Evolutionary conservation across 1,140 invertebrate species (phyloP).

Genomic region (Drosophila ohnishii): DNA sequence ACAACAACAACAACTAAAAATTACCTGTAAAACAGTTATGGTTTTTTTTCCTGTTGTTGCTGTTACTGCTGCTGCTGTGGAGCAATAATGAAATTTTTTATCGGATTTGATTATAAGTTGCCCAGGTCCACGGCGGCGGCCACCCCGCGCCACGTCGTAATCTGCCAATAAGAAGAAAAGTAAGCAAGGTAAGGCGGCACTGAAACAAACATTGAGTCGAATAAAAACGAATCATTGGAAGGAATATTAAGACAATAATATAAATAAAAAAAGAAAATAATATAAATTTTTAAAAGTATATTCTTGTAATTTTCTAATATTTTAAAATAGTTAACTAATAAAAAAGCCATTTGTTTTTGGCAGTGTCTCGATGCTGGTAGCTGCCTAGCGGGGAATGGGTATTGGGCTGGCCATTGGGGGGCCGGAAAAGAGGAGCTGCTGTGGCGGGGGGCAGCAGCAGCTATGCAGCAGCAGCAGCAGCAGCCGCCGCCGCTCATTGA

Average conservation of each 20-base stretch:
- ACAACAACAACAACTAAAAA: constrained; percentile 69
- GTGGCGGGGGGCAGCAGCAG: constrained; percentile 9
- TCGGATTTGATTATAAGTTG: constrained; percentile 82
- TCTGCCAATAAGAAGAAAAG: constrained; percentile 81
- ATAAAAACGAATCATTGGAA: no score
- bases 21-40: constrained; percentile 81
- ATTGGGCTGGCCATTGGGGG: constrained; percentile 19
- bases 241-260: no score
- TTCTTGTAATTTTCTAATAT: no score
- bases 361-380: constrained; percentile 37
- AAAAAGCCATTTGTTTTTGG: background rate
- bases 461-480: constrained; percentile 51
- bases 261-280: no score
- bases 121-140: constrained; percentile 29
- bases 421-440: background rate
- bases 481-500: constrained; percentile 66
- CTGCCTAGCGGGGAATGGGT: constrained; percentile 39
- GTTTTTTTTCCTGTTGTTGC: constrained; percentile 35
- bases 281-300: no score
- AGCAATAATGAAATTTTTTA: constrained; percentile 82
- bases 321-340: background rate
- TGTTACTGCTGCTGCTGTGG: constrained; percentile 53
- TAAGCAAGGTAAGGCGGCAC: constrained; percentile 58
- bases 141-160: constrained; percentile 68
- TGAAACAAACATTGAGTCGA: background rate